phyloP scores from a whole-genome alignment of 92 coral and sea anemone genomes.

The Palythoa caribaeorum region DNA sequence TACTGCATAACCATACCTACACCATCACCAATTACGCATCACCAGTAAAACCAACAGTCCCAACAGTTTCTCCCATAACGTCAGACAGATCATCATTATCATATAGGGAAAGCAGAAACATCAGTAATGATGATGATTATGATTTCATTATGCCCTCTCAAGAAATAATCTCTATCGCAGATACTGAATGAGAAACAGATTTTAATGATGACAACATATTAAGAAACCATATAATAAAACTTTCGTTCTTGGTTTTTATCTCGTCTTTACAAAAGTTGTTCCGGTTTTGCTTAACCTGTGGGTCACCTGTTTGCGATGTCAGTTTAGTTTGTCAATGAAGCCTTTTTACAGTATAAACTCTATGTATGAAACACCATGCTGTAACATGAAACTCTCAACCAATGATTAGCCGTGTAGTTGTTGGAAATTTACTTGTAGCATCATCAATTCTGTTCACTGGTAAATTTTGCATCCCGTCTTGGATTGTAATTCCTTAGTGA shows the following conservation, averaged over 20 bases:
- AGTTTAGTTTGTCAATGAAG: conserved; percentile 46
- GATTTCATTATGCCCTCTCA: conserved; percentile 21
- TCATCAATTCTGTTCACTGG: conserved; percentile 78
- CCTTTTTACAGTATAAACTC: conserved; percentile 44
- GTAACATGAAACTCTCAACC: conserved; percentile 72
- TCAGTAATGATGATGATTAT: conserved; percentile 44
- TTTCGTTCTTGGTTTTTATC: conserved; percentile 46
- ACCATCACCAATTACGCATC: conserved; percentile 2
- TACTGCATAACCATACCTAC: not conserved
- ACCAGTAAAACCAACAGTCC: conserved; percentile 25
- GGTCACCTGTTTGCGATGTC: conserved; percentile 20
- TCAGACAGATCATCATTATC: conserved; percentile 47
- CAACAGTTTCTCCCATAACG: conserved; percentile 45
- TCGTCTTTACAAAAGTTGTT: conserved; percentile 40
- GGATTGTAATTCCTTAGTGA: conserved; percentile 51
- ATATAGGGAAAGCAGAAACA: conserved; percentile 25
- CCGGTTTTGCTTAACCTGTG: conserved; percentile 52
- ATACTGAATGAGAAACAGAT: conserved; percentile 50
- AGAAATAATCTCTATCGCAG: conserved; percentile 35
- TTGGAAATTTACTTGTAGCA: conserved; percentile 67
- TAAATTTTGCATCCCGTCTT: conserved; percentile 67
- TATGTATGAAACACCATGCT: conserved; percentile 58
- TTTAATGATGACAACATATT: conserved; percentile 28
- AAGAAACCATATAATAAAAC: not conserved
- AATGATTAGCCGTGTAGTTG: conserved; percentile 53